phyloP scores from a whole-genome alignment of 1,140 invertebrate species.

The Drosophila watanabei region DNA sequence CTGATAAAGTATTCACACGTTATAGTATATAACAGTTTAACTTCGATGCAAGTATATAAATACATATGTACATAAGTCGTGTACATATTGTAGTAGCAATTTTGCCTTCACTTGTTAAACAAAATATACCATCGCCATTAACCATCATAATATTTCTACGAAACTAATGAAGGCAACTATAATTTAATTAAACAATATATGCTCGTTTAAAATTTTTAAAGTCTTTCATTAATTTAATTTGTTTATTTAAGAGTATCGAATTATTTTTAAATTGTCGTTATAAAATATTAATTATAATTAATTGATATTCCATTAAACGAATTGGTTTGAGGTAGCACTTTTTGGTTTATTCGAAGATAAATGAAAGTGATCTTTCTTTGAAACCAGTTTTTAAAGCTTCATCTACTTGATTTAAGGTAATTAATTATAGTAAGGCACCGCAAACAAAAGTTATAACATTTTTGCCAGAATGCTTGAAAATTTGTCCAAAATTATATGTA shows the following conservation, averaged over 20 bases:
- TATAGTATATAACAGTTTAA: neutral
- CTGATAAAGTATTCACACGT: neutral
- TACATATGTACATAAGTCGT: neutral
- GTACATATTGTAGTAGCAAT: neutral
- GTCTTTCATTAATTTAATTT: neutral
- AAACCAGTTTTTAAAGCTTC: constrained; percentile 19
- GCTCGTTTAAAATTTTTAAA: neutral
- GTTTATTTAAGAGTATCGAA: too few species aligned
- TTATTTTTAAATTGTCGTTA: neutral
- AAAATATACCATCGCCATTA: neutral
- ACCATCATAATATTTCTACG: neutral
- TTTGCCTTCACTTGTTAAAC: neutral
- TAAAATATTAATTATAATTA: constrained; percentile 5
- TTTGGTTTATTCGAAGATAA: constrained; percentile 6
- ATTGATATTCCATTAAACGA: constrained; percentile 7
- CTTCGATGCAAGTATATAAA: neutral
- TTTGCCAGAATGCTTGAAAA: neutral
- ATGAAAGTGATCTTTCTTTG: constrained; percentile 5
- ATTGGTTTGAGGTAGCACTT: neutral
- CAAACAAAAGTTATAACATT: neutral
- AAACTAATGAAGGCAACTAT: neutral
- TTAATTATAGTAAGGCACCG: constrained; percentile 21
- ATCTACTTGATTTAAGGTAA: constrained; percentile 17
- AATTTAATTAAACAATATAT: neutral
- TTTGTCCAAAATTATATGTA: neutral